phyloP scores from a whole-genome alignment of 2,113 vertebrate genomes.

The Amphiprion percula region DNA sequence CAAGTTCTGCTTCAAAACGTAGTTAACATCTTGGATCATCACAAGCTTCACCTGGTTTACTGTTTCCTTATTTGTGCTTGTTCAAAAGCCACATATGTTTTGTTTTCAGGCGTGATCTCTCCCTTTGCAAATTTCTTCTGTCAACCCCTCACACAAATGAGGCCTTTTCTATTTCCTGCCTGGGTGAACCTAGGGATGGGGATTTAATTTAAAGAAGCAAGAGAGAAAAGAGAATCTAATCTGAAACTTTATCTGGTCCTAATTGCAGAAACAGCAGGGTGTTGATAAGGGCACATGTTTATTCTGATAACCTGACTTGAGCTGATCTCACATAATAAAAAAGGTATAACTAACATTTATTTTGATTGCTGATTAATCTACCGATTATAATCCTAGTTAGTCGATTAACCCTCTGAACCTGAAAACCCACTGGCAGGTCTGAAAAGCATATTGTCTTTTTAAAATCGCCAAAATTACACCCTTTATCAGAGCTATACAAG shows the following conservation, averaged over 20 bases:
- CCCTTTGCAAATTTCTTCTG: not conserved
- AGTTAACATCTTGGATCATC: not conserved
- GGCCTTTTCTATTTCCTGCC: conserved; percentile 1
- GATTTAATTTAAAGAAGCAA: not conserved
- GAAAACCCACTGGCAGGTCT: too few relatives aligned
- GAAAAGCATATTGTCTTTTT: too few relatives aligned
- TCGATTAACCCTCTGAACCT: too few relatives aligned
- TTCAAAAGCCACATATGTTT: not conserved
- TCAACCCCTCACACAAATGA: not conserved
- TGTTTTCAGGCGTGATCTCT: not conserved
- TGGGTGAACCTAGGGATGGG: not conserved
- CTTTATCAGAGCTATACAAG: too few relatives aligned
- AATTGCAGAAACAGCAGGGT: not conserved
- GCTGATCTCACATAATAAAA: not conserved
- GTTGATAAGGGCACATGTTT: not conserved
- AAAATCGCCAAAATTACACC: too few relatives aligned
- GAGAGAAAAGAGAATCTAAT: not conserved
- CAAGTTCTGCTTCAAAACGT: not conserved
- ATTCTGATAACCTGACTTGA: not conserved
- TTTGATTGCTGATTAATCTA: too few relatives aligned
- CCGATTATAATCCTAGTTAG: too few relatives aligned
- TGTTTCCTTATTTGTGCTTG: not conserved
- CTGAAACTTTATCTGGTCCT: not conserved
- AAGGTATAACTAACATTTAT: not conserved
- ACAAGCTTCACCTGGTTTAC: not conserved